Evolutionary conservation across 2,888 invertebrate genomes (phyloP).

Genomic region (Lypha dubia): DNA sequence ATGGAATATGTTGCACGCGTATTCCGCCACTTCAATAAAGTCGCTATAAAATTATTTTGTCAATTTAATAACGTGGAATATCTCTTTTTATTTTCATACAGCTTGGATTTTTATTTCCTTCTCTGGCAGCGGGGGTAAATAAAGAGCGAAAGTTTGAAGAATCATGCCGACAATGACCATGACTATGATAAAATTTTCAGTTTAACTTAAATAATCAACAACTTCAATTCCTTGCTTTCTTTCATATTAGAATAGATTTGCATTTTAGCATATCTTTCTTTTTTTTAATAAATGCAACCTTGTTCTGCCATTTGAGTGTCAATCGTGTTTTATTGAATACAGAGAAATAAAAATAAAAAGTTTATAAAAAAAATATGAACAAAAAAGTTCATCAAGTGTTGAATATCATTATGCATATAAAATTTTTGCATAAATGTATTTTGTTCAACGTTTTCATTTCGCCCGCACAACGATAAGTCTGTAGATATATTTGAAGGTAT

Average conservation of each 20-base stretch:
- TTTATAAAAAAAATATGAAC: slow-evolving; percentile 28
- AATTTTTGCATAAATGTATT: slow-evolving; percentile 60
- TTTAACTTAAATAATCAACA: slow-evolving; percentile 10
- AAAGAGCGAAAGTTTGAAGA: slow-evolving; percentile 6
- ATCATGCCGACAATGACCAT: slow-evolving; percentile 35
- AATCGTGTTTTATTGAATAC: slow-evolving; percentile 62
- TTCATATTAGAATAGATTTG: slow-evolving; percentile 50
- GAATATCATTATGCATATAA: slow-evolving; percentile 55
- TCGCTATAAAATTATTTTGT: slow-evolving; percentile 27
- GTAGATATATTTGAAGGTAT: slow-evolving; percentile 25
- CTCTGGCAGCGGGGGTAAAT: slow-evolving; percentile 10
- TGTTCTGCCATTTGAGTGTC: slow-evolving; percentile 59
- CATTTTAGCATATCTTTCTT: slow-evolving; percentile 40
- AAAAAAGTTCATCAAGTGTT: slow-evolving; percentile 59
- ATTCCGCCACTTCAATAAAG: slow-evolving; percentile 17
- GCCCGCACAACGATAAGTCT: slow-evolving; percentile 5
- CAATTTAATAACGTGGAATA: slow-evolving; percentile 43
- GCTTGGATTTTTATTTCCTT: not conserved
- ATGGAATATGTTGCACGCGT: not conserved
- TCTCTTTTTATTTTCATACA: slow-evolving; percentile 8
- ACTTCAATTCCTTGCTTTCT: slow-evolving; percentile 27
- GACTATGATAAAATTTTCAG: slow-evolving; percentile 33
- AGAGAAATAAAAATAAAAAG: slow-evolving; percentile 27
- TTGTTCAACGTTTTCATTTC: slow-evolving; percentile 31
- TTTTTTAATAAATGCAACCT: slow-evolving; percentile 53